Base-by-base conservation (phyloP, 2,797 vertebrate genomes). In the Glyptemys insculpta region DNA sequence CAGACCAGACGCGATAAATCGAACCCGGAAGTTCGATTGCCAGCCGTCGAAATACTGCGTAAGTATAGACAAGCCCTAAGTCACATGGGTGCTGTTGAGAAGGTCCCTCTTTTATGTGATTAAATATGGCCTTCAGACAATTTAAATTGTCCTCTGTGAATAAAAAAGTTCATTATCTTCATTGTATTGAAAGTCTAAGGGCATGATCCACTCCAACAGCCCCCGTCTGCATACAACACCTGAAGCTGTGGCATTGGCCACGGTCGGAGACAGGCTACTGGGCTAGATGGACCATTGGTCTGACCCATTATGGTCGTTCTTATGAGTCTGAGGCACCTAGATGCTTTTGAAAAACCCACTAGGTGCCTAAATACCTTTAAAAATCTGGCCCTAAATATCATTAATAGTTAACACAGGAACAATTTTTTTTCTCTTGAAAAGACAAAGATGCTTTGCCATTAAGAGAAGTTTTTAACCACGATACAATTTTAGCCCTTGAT, bases 51-150 rank as follows among this genome's bases (percentile, higher is more conserved):
- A n/a, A n/a, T n/a, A n/a, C n/a, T n/a, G n/a, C n/a, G n/a, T n/a
- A n/a, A n/a, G n/a, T n/a, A n/a, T n/a, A n/a, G n/a, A n/a, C n/a
- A n/a, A n/a, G n/a, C n/a, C n/a, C n/a, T n/a, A 21, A 62, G 41
- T 59, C 44, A 5, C 3, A 1, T 1, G 4, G 31, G 1, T 57
- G 80, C 1, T 4, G 29, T 9, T 21, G 86, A 80, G 47, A 54
- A 41, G 31, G 59, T 6, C 49, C 87, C 86, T 83, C 85, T 91
- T 68, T 72, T 10, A 41, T 10, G 19, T n/a, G n/a, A 41, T 72
- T 72, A 72, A 21, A 37, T 72, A 72, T 37, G 65, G 65, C 29
- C 19, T 72, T 68, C 18, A 68, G n/a, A 37, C 44, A 44, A 44
- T 44, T 44, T 44, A 47, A 47, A 9, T 59, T 37, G 34, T n/a